phyloP scores from a whole-genome alignment of 2,888 invertebrate species.

The Nesidiocoris tenuis region DNA sequence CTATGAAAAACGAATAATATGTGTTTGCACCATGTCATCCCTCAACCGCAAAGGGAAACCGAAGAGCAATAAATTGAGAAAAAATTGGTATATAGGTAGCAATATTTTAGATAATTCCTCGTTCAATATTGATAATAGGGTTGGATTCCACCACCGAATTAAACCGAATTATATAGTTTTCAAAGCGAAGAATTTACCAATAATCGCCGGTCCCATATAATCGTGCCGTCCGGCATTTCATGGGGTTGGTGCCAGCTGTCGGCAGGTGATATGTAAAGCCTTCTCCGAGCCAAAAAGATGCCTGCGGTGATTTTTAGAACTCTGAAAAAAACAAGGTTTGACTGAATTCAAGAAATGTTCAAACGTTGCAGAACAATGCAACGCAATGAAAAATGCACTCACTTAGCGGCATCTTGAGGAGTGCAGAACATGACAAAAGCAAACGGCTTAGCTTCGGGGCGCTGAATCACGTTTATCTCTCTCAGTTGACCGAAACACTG shows the following conservation, averaged over 20 bases:
- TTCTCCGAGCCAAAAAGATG: neutral
- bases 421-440: slow-evolving; percentile 45
- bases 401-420: slow-evolving; percentile 45
- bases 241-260: slow-evolving; percentile 65
- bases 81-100: no score
- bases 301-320: neutral
- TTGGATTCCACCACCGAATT: no score
- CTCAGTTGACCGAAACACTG: slow-evolving; percentile 21
- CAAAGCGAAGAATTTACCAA: no score
- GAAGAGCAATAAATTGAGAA: no score
- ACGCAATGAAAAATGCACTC: slow-evolving; percentile 2
- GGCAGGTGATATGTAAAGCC: slow-evolving; percentile 59
- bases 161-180: no score
- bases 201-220: slow-evolving; percentile 29
- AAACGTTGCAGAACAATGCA: no score
- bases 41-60: no score
- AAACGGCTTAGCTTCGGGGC: slow-evolving; percentile 17
- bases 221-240: slow-evolving; percentile 40
- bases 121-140: no score
- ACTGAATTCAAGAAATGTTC: no score
- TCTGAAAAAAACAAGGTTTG: no score
- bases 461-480: slow-evolving; percentile 25
- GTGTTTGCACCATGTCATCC: no score
- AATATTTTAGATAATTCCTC: no score
- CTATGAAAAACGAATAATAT: neutral